These are phyloP conservation scores for Maccullochella peelii DNA, from an alignment of 2,113 vertebrate species.

Conservation along the genomic window DNA sequence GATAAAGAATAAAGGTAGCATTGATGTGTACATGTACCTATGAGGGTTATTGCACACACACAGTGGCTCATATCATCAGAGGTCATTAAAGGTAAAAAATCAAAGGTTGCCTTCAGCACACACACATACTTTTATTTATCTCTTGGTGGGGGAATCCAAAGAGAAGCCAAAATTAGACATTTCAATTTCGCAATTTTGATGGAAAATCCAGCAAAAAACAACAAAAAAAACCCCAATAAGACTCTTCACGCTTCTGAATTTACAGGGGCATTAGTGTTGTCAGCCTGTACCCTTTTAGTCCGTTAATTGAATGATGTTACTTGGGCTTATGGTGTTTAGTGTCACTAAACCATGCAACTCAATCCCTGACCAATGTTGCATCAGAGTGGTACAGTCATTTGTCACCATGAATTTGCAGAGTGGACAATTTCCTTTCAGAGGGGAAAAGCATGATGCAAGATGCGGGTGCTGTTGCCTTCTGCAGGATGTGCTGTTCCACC, in stretches of 20 bases:
- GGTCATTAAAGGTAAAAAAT: background rate
- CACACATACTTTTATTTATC: background rate
- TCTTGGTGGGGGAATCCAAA: background rate
- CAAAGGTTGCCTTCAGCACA: background rate
- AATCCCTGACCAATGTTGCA: slow-evolving; percentile 74
- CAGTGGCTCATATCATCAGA: background rate
- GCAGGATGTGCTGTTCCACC: slow-evolving; percentile 23
- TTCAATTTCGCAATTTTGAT: slow-evolving; percentile 6
- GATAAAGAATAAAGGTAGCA: background rate
- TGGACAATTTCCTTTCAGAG: slow-evolving; percentile 62
- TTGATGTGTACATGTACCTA: background rate
- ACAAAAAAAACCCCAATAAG: background rate
- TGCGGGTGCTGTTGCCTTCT: slow-evolving; percentile 60
- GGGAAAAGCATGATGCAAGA: slow-evolving; percentile 74
- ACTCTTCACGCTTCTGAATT: background rate
- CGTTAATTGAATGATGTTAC: background rate
- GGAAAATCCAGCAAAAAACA: background rate
- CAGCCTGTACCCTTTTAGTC: background rate
- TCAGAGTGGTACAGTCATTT: slow-evolving; percentile 60
- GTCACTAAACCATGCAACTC: slow-evolving; percentile 28
- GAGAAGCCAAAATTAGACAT: background rate
- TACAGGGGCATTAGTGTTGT: background rate
- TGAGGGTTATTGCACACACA: background rate
- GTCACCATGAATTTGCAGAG: slow-evolving; percentile 58
- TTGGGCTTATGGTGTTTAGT: background rate